Evolutionary conservation across 2,888 invertebrate genomes (phyloP), one percentile per base, ranked within the genome.

Genomic region (Andrena hattorfiana): DNA sequence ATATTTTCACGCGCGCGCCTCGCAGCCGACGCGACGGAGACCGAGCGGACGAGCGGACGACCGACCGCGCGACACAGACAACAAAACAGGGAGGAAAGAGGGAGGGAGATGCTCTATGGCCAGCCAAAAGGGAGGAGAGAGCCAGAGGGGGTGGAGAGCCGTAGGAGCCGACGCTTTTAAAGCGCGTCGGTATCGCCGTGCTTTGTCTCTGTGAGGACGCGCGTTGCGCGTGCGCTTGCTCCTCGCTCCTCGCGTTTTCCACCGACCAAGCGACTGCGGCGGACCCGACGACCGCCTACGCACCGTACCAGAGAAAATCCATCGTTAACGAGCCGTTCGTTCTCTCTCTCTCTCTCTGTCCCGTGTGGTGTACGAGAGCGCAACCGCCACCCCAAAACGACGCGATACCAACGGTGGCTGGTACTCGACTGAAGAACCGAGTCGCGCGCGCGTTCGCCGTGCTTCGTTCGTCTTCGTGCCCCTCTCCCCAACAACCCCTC

Each of bases 401-500:
- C 67, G n/a, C 85, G 74, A 83, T 69, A 86, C 86, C 89, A 60
- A 85, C 90, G 90, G 73, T 86, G 89, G 87, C 85, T 90, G 86
- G 77, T 85, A 88, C 86, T 85, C 82, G 85, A 91, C 91, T 91
- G 86, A 77, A 69, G 71, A 77, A 20, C 69, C 60, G 81, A 79
- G 75, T 71, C 71, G 76, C 78, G 78, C 73, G 83, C 71, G 76
- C 78, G 78, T 71, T 79, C 86, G 87, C 85, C 83, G 86, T 86
- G 85, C 85, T 90, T 88, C 89, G 90, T 81, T 66, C 87, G 79
- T 77, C 85, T 81, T 82, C 89, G 89, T 77, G 49, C 66, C 60
- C 60, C 71, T 49, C 60, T 32, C 64, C 59, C 51, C 70, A n/a
- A 62, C 42, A 20, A 8, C 60, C 26, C 62, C 13, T n/a, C 28